Conservation (phyloP, 2,113 vertebrate species). For the Patagioenas fasciata region DNA sequence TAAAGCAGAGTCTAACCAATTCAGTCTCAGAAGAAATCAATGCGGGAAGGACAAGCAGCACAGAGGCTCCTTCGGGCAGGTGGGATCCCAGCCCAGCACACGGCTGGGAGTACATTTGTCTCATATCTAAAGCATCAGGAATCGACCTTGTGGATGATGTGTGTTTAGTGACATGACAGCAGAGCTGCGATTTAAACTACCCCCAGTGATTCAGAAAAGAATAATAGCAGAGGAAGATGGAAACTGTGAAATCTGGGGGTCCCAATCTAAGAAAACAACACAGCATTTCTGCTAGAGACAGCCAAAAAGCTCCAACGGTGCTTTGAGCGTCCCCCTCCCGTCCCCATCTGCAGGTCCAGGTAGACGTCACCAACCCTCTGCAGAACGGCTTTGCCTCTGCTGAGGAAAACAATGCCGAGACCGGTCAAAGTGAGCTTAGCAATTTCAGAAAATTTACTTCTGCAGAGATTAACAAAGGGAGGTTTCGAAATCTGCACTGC, state of each 20-base stretch:
- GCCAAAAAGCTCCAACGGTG: background rate
- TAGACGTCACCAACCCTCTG: background rate
- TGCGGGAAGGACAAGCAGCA: background rate
- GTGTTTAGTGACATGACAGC: fast-evolving
- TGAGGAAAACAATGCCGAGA: background rate
- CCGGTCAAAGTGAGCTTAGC: conserved; percentile 25
- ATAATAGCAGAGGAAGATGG: background rate
- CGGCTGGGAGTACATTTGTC: background rate
- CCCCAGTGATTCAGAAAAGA: background rate
- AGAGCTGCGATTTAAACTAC: no score
- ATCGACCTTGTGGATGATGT: background rate
- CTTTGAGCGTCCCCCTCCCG: background rate
- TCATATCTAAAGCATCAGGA: background rate
- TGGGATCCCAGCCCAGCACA: background rate
- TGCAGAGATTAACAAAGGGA: conserved; percentile 62
- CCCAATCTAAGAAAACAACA: background rate
- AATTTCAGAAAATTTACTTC: conserved; percentile 60
- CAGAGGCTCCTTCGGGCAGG: background rate
- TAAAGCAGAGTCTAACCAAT: background rate
- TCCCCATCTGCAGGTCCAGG: background rate
- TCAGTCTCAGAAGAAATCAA: background rate
- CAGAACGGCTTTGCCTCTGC: background rate
- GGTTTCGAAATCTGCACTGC: conserved; percentile 55
- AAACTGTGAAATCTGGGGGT: background rate
- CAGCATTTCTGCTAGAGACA: background rate